Base-by-base conservation (phyloP, 2,113 vertebrate genomes). In the Cariama cristata region DNA sequence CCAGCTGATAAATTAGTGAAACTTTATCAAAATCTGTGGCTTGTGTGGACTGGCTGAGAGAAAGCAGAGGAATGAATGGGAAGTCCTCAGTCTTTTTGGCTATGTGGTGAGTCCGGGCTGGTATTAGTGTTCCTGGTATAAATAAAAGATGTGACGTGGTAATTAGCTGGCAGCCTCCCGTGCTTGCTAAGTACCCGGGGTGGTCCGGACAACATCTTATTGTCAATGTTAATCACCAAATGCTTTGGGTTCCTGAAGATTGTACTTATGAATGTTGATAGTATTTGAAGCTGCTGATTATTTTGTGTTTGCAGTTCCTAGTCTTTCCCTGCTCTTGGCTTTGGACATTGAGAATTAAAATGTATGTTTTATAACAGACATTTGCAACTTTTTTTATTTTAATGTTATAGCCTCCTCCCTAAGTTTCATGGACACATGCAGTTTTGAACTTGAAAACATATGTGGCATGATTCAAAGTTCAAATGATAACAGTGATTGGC, bases 391-490 rank as follows among this genome's bases (percentile, higher is more conserved):
- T 59, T 38, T 55, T 21, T 18, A 33, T 53, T 27, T 28, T 19
- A 85, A 52, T 91, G 83, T 68, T 42, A 2, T 23, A 99, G 99
- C 98, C 55, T 98, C 98, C 63, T 98, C 98, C 53, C 94, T 99
- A 55, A 99, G 97, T 27, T 99, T 99, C 90, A 95, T 99, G 98
- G 99, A 99, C 91, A 98, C 98, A 0, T 99, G 99, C 26, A 97
- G 98, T 97, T 99, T 99, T 98, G 99, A 99, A 96, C 94, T 98
- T 80, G 98, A 98, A 66, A 99, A 99, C 77, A 98, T 99, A 63
- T 99, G 99, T 88, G 99, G 99, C 32, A 99, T 99, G 99, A 97
- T 99, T 97, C 99, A 99, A 98, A 98, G 98, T 92, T 85, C 98
- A 81, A 97, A n/a, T 7, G 98, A 98, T 86, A 97, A 62, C 60